A percentile compares a stretch with the other conserved stretches of the same genome.
Conservation (phyloP, 2,888 invertebrate species). For the Cheilosia vulpina region DNA sequence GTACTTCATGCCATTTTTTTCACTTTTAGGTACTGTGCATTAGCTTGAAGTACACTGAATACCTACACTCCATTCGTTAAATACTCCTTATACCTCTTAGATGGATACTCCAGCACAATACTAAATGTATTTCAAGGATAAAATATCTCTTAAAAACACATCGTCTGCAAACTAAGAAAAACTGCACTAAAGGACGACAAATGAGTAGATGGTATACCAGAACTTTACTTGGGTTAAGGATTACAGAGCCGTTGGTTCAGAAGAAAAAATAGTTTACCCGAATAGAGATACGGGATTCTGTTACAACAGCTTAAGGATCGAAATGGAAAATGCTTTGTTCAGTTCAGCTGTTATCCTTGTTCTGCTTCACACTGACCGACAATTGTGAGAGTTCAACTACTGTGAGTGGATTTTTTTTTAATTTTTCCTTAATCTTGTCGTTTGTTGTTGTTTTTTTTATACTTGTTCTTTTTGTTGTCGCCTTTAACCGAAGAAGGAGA, state of each 20-base stretch:
- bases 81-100: too few species aligned
- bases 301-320: constrained; percentile 69
- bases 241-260: constrained; percentile 43
- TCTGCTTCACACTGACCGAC: constrained; percentile 66
- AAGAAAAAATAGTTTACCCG: constrained; percentile 54
- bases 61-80: too few species aligned
- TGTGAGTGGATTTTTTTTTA: constrained; percentile 55
- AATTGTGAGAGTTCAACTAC: constrained; percentile 68
- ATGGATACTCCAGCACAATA: too few species aligned
- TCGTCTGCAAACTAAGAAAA: constrained; percentile 16
- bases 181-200: constrained; percentile 21
- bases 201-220: constrained; percentile 34
- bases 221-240: constrained; percentile 48
- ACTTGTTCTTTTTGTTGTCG: neutral
- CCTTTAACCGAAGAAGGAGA: constrained; percentile 50
- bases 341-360: constrained; percentile 72
- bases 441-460: constrained; percentile 2
- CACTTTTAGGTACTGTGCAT: too few species aligned
- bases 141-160: constrained; percentile 33
- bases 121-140: constrained; percentile 9
- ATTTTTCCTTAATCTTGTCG: constrained; percentile 63
- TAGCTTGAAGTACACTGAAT: too few species aligned
- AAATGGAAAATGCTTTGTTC: constrained; percentile 71
- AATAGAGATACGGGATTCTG: constrained; percentile 43
- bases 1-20: too few species aligned